These are phyloP conservation scores for Andricus curvator DNA, from an alignment of 2,888 invertebrate genomes.

Conservation along the genomic window DNA sequence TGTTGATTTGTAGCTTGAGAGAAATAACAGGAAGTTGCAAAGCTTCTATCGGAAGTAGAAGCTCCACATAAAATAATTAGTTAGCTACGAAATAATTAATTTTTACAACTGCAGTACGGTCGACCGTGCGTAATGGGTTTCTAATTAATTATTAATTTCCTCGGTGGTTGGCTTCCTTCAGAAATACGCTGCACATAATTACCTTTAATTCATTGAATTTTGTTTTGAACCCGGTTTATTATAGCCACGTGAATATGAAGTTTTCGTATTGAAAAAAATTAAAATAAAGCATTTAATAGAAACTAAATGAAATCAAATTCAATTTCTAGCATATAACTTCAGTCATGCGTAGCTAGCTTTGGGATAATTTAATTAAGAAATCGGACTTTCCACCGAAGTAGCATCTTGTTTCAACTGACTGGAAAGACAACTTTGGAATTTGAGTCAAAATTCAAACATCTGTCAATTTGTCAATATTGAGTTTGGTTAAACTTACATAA, in stretches of 20 bases:
- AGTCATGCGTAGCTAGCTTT: too few relatives aligned
- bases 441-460: too few relatives aligned
- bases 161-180: not conserved
- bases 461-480: too few relatives aligned
- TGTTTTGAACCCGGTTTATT: not conserved
- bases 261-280: too few relatives aligned
- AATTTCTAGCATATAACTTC: too few relatives aligned
- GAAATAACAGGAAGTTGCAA: not conserved
- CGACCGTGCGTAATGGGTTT: not conserved
- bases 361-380: too few relatives aligned
- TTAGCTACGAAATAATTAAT: slow-evolving; percentile 26
- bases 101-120: not conserved
- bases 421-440: too few relatives aligned
- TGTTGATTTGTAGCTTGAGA: not conserved
- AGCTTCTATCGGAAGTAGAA: not conserved
- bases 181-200: slow-evolving; percentile 16
- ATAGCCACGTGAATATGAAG: not conserved
- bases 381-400: too few relatives aligned
- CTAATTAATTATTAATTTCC: slow-evolving; percentile 36
- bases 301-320: too few relatives aligned
- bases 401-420: too few relatives aligned
- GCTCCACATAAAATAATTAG: not conserved
- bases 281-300: too few relatives aligned
- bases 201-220: slow-evolving; percentile 7
- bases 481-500: too few relatives aligned